A percentile compares a stretch with the other conserved stretches of the same genome.
Evolutionary conservation across 2,888 invertebrate genomes (phyloP).

Genomic region (Chrysolina haemoptera): DNA sequence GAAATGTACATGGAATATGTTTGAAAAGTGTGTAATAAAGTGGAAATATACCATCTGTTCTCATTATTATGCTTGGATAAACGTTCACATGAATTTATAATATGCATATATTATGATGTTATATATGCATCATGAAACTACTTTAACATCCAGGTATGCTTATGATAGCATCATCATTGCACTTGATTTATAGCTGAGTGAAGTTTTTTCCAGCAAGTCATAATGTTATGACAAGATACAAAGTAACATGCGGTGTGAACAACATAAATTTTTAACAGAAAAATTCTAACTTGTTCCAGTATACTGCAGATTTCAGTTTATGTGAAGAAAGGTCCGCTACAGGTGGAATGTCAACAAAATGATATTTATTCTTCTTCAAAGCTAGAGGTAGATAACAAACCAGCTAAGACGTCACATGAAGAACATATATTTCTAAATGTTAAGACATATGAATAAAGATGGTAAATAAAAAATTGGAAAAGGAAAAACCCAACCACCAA

Average conservation of each 20-base stretch:
- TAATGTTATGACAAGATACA: constrained; percentile 8
- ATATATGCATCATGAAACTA: background rate
- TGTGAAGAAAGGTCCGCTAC: background rate
- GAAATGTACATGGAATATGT: no score
- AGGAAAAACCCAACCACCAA: background rate
- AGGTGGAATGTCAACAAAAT: background rate
- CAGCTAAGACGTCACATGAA: background rate
- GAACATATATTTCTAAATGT: background rate
- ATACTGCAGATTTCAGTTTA: background rate
- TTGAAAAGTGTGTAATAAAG: no score
- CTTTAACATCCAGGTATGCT: background rate
- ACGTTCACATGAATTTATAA: no score
- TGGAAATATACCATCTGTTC: no score
- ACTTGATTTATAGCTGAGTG: background rate
- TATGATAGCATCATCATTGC: background rate
- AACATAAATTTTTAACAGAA: constrained; percentile 1
- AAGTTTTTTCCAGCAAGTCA: background rate
- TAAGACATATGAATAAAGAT: background rate
- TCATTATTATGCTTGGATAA: no score
- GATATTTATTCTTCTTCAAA: background rate
- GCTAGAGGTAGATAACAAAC: constrained; percentile 13
- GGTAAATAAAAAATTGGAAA: background rate
- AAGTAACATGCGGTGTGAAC: constrained; percentile 11
- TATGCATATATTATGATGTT: background rate
- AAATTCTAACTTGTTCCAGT: background rate